Evolutionary conservation across 2,113 vertebrate genomes (phyloP).

Genomic region (Empidonax traillii): DNA sequence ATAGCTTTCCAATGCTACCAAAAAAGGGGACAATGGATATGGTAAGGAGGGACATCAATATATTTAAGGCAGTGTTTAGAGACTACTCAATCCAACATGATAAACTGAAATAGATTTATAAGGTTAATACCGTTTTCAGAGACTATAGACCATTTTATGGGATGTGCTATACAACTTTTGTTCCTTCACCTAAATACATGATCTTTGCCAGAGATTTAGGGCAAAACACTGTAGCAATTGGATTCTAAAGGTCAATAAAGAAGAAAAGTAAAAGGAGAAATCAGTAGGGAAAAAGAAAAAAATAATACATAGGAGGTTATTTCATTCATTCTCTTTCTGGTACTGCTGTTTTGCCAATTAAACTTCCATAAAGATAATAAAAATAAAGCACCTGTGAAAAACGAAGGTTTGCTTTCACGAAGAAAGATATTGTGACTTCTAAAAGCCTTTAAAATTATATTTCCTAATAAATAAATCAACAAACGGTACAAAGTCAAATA

Average conservation of each 20-base stretch:
- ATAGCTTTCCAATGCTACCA: neutral
- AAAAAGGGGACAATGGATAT: neutral
- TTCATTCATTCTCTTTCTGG: neutral
- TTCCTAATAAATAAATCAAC: constrained; percentile 22
- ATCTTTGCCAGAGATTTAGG: constrained; percentile 1
- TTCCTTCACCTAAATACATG: neutral
- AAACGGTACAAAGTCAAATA: neutral
- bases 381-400: neutral
- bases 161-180: neutral
- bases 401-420: neutral
- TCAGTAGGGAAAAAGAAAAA: too few relatives aligned
- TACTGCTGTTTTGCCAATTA: constrained; percentile 8
- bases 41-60: neutral
- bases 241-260: neutral
- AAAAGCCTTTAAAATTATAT: constrained; percentile 18
- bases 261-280: neutral
- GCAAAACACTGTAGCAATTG: neutral
- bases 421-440: neutral
- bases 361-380: neutral
- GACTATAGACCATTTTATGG: neutral
- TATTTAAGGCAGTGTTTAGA: neutral
- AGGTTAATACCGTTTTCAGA: neutral
- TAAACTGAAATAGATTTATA: neutral
- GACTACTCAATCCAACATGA: neutral
- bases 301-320: fast-evolving